These are phyloP conservation scores for Camponotus floridanus DNA, from an alignment of 1,140 invertebrate genomes.

Conservation along the genomic window DNA sequence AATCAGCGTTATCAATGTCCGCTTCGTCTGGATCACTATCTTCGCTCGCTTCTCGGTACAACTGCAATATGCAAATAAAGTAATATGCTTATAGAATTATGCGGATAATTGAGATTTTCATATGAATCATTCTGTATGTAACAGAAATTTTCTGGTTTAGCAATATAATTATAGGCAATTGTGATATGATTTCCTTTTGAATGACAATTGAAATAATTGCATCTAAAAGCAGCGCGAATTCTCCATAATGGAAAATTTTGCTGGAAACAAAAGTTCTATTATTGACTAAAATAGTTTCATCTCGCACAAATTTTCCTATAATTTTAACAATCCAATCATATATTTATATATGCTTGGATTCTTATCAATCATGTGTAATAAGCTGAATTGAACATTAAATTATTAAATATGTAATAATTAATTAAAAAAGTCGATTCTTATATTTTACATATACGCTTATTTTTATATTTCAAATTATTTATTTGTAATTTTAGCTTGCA, in stretches of 20 bases:
- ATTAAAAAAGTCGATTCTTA: not conserved
- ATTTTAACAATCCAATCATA: not conserved
- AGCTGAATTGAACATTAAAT: not conserved
- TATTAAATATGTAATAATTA: not conserved
- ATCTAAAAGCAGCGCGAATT: conserved; percentile 29
- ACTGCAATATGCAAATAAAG: conserved; percentile 64
- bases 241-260: not conserved
- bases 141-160: not conserved
- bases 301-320: not conserved
- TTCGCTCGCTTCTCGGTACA: conserved; percentile 76
- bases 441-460: not conserved
- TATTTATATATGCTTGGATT: not conserved
- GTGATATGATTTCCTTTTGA: conserved; percentile 42
- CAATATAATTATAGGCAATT: not conserved
- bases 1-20: conserved; percentile 73
- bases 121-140: not conserved
- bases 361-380: not conserved
- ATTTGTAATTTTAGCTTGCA: too few relatives aligned
- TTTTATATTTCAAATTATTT: not conserved
- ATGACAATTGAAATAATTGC: conserved; percentile 15
- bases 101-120: not conserved
- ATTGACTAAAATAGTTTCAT: not conserved
- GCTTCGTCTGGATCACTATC: conserved; percentile 71
- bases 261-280: not conserved
- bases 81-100: not conserved